Evolutionary conservation across 2,113 vertebrate species (phyloP).

Genomic region (Cebus imitator): DNA sequence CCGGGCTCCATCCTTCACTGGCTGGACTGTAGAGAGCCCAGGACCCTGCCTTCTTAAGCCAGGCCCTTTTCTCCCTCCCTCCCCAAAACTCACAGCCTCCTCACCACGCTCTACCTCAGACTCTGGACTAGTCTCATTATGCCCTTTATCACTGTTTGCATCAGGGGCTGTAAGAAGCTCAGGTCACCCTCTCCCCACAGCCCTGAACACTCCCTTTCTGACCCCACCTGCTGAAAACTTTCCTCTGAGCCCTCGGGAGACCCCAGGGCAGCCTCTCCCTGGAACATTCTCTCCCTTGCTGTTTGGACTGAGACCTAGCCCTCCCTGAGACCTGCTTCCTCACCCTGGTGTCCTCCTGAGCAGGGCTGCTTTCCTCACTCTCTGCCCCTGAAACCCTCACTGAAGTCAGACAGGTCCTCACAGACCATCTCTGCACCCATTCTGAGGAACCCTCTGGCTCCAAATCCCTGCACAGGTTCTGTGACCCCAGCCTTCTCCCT

Average conservation of each 20-base stretch:
- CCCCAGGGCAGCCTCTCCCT: background rate
- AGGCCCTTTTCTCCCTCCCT: no score
- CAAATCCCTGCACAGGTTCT: background rate
- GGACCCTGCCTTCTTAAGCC: no score
- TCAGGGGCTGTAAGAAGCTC: background rate
- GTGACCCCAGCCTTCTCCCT: no score
- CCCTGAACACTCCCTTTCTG: background rate
- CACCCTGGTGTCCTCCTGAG: background rate
- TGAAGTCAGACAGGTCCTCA: background rate
- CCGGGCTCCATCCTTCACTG: no score
- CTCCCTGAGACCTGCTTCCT: background rate
- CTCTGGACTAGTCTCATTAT: conserved; percentile 39
- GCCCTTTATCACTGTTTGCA: conserved; percentile 41
- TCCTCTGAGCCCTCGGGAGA: background rate
- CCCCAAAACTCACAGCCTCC: background rate
- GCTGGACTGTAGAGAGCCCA: no score
- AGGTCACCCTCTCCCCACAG: background rate
- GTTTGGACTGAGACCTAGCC: background rate
- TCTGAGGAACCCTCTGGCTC: background rate
- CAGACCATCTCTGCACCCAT: background rate
- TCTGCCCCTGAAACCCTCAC: no score
- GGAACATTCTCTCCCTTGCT: background rate
- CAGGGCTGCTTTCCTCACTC: background rate
- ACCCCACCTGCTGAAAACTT: background rate
- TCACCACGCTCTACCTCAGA: background rate